phyloP scores from a whole-genome alignment of 1,140 invertebrate genomes.

The Listronotus oregonensis region DNA sequence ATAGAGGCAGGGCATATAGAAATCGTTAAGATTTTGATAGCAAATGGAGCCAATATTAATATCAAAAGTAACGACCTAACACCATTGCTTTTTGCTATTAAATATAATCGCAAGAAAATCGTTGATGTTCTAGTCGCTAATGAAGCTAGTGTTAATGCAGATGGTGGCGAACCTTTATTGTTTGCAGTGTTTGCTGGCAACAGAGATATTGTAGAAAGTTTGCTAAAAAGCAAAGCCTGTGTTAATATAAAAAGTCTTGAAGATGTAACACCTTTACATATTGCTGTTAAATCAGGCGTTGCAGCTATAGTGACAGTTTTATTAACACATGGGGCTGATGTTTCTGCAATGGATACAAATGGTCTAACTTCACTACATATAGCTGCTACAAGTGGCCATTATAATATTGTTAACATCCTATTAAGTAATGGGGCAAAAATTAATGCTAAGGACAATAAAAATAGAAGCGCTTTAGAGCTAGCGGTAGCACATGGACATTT shows the following conservation, averaged over 20 bases:
- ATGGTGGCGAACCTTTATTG: neutral
- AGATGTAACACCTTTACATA: neutral
- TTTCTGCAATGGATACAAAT: neutral
- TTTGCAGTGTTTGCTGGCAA: neutral
- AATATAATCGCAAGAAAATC: too few relatives aligned
- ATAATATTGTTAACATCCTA: too few relatives aligned
- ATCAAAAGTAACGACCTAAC: too few relatives aligned
- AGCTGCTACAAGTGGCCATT: too few relatives aligned
- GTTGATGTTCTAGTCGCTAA: too few relatives aligned
- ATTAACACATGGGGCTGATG: neutral
- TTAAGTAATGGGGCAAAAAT: too few relatives aligned
- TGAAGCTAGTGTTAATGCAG: too few relatives aligned
- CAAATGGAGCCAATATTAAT: too few relatives aligned
- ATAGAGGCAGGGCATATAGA: slow-evolving; percentile 24
- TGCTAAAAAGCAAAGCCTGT: neutral
- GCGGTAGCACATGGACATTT: too few relatives aligned
- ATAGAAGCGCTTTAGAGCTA: too few relatives aligned
- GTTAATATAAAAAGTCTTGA: neutral
- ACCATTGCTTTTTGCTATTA: neutral
- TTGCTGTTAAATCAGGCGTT: neutral
- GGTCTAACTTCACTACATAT: neutral
- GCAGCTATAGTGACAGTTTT: neutral
- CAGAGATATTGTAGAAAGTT: neutral
- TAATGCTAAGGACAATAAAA: too few relatives aligned
- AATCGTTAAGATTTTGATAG: too few relatives aligned